A percentile compares a stretch with the other conserved stretches of the same genome.
Conservation (phyloP, 2,797 vertebrate genomes). For the Pipistrellus pygmaeus region DNA sequence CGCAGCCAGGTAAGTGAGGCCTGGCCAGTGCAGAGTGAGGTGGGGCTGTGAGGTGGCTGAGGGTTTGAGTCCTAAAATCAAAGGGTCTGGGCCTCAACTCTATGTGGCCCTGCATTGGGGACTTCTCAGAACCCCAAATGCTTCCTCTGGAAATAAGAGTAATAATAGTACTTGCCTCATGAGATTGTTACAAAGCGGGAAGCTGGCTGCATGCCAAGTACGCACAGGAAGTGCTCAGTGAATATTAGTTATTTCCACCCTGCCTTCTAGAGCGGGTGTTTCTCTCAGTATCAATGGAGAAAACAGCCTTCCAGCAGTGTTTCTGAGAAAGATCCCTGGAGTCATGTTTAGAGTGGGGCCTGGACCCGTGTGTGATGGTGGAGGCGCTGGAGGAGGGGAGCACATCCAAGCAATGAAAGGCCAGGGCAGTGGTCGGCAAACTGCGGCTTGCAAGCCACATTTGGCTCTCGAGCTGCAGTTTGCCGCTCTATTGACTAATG, state of each 20-base stretch:
- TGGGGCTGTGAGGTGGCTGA: not conserved
- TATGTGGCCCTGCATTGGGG: not conserved
- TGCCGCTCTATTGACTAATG: too few relatives aligned
- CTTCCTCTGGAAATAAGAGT: not conserved
- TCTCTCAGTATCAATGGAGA: not conserved
- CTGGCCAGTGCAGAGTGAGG: not conserved
- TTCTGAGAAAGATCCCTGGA: not conserved
- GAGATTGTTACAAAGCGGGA: not conserved
- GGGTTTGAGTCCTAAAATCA: not conserved
- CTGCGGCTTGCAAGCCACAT: too few relatives aligned
- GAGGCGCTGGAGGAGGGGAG: not conserved
- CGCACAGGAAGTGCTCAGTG: not conserved
- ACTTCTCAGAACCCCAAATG: not conserved
- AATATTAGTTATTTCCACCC: not conserved
- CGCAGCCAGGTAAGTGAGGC: rapidly evolving
- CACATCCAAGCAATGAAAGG: not conserved
- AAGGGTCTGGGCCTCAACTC: not conserved
- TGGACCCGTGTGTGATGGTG: not conserved
- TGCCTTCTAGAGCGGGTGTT: not conserved
- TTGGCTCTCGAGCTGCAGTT: too few relatives aligned
- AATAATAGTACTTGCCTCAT: not conserved
- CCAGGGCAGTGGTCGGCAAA: too few relatives aligned
- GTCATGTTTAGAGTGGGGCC: not conserved
- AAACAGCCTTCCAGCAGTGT: not conserved
- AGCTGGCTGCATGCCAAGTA: not conserved